Evolutionary conservation across 2,888 invertebrate species (phyloP), one percentile per base, ranked within the genome.

Genomic region (Callosobruchus maculatus): DNA sequence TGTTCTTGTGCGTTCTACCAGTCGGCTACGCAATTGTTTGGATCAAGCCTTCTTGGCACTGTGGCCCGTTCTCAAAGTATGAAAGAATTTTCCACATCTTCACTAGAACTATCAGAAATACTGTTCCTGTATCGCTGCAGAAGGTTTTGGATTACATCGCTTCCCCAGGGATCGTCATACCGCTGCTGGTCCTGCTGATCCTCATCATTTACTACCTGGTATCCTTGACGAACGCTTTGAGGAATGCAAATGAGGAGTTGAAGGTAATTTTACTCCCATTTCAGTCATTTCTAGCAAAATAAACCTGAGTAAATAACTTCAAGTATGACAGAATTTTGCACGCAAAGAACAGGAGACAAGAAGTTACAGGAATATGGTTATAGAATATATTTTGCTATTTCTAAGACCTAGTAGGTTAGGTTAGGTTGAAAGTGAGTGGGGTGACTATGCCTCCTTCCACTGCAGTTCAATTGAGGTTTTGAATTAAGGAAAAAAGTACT

Each of bases 11-110:
- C 85, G 97, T 97, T 1, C 88, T 99, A 72, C 98, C 98, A 0
- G 98, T 98, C 13, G 96, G 97, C 13, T 98, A 97, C 84, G 95
- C 97, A 0, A 95, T 98, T 76, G 97, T 98, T 1, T 95, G 96
- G 92, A 91, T 98, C 0, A 91, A 93, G 80, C 98, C 99, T 0
- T 98, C 98, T 0, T 95, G 95, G 93, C 95, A 97, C 82, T 99
- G 99, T 86, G 99, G 99, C 0, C 98, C 99, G 0, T 99, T 98
- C 87, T 97, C 97, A 0, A 79, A 81, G 31, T 93, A 95, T 81
- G 87, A 90, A 21, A 90, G 91, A 78, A 97, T 97, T 77, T 97
- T 95, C 84, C 90, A 94, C 78, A 93, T 97, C 78, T 91, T 97
- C 74, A 97, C 96, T 0, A 90, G 90, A 67, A 95, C 94, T 49